phyloP scores from a whole-genome alignment of 2,113 vertebrate genomes.

The Saccopteryx leptura region DNA sequence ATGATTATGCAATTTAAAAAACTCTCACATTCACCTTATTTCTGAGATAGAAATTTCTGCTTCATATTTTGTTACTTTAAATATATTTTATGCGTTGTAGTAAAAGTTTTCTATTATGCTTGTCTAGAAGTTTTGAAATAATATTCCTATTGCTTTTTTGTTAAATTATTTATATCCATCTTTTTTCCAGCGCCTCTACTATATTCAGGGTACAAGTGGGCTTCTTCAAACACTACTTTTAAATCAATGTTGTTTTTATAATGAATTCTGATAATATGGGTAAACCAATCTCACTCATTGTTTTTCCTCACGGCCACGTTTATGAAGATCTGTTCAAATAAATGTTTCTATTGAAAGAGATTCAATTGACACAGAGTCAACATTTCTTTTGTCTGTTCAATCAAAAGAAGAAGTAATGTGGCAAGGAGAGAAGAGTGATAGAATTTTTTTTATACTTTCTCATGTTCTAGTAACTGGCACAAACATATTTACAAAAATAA shows the following conservation, averaged over 20 bases:
- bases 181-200: conserved; percentile 78
- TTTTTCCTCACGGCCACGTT: background rate
- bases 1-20: background rate
- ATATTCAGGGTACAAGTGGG: conserved; percentile 40
- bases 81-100: conserved; percentile 71
- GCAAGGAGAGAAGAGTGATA: background rate
- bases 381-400: background rate
- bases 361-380: background rate
- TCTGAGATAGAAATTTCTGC: conserved; percentile 60
- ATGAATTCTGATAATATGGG: background rate
- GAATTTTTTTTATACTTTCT: background rate
- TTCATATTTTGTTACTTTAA: conserved; percentile 68
- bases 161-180: conserved; percentile 76
- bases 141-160: conserved; percentile 74
- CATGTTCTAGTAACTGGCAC: background rate
- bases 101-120: conserved; percentile 64
- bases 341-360: background rate
- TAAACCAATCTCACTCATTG: background rate
- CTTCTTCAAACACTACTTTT: conserved; percentile 17
- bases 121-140: conserved; percentile 44
- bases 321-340: background rate
- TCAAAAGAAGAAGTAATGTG: background rate
- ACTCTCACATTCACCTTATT: conserved; percentile 53
- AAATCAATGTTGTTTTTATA: background rate
- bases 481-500: background rate